A percentile compares a stretch with the other conserved stretches of the same genome.
phyloP scores from a whole-genome alignment of 2,113 vertebrate genomes.

The Gulo gulo region DNA sequence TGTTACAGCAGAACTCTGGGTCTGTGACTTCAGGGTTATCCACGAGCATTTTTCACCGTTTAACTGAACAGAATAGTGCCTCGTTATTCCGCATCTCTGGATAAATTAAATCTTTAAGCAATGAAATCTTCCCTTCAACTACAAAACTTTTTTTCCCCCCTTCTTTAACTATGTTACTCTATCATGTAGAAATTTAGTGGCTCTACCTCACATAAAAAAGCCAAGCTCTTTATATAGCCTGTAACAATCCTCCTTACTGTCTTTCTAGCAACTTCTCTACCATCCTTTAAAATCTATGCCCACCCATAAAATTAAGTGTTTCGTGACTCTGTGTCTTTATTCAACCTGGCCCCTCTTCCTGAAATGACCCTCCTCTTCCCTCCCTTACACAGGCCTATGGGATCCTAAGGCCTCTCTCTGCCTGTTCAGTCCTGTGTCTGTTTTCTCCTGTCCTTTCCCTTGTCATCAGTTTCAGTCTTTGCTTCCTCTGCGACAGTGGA shows the following conservation, averaged over 20 bases:
- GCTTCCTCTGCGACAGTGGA: neutral
- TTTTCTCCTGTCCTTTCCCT: neutral
- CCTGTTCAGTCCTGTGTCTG: neutral
- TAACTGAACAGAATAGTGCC: neutral
- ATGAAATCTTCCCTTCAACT: neutral
- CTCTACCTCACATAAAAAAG: neutral
- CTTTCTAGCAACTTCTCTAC: neutral
- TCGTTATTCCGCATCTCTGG: neutral
- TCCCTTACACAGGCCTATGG: neutral
- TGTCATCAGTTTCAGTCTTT: neutral
- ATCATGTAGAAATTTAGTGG: neutral
- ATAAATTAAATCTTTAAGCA: slow-evolving; percentile 11
- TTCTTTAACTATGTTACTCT: neutral
- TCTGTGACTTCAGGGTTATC: neutral
- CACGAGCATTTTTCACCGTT: neutral
- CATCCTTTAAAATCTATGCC: neutral
- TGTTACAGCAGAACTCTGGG: neutral
- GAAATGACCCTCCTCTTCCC: neutral
- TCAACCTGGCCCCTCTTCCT: neutral
- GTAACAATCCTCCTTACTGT: neutral
- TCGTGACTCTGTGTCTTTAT: neutral
- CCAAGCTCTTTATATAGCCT: neutral
- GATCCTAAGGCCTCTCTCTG: neutral
- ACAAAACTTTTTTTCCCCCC: neutral
- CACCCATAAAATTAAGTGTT: neutral